Base-by-base conservation (phyloP, 1,140 invertebrate genomes). In the Tribolium castaneum region DNA sequence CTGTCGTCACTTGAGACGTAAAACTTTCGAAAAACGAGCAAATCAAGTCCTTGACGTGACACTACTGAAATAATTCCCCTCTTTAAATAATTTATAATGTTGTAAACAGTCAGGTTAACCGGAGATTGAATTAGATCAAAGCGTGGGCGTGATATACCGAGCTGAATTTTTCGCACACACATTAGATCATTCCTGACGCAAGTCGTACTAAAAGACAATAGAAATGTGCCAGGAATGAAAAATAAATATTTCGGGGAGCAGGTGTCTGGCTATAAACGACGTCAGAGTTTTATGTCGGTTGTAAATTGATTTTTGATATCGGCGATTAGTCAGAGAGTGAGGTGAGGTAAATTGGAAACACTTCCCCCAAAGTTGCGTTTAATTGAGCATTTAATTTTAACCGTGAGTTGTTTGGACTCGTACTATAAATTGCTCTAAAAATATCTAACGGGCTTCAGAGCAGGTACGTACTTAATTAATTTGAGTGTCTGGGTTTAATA, bases 371-470 rank as follows among this genome's bases (percentile, higher is more conserved):
- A 59, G 16, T 25, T 25, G 7, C 10, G 54, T 59, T 59, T 22
- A 59, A 59, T 59, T 59, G 54, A 59, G 54, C 54, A 25, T 19
- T 59, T 59, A 59, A 59, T 59, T 59, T 59, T 59, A 25, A n/a
- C 19, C 19, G 6, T 25, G 6, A 13, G 9, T 25, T 59, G 54
- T 25, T 25, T 25, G 54, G 54, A 22, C 6, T 22, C 19, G 16
- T 7, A 13, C 19, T 25, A 59, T 59, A 59, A 59, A 59, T 59
- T 7, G 54, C 19, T 25, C 54, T 10, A 30, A 59, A 59, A 59
- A 59, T 59, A 59, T 59, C 19, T 16, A 25, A 25, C 7, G 6
- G 14, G 54, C 10, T 10, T 6, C 5, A 25, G n/a, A n/a, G n/a
- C 19, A n/a, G 19, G 14, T n/a, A 22, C 19, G 13, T 25, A 9